A percentile compares a stretch with the other conserved stretches of the same genome.
These are phyloP conservation scores for Poecilia wingei DNA, from an alignment of 2,797 vertebrate genomes.

Conservation along the genomic window DNA sequence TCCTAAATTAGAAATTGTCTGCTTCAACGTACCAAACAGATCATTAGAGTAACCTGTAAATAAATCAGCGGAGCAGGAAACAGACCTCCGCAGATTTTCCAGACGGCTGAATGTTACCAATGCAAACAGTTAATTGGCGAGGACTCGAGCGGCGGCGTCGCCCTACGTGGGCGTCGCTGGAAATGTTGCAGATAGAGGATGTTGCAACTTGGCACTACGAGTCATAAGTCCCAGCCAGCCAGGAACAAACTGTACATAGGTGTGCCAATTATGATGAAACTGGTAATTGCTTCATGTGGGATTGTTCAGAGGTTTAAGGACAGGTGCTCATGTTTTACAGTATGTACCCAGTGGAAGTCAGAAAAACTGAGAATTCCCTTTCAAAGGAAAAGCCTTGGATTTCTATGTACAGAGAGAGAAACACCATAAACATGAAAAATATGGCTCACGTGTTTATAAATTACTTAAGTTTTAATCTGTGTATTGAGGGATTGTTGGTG, in stretches of 20 bases:
- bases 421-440: too few species aligned
- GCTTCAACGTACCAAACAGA: background rate
- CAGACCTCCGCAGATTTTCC: background rate
- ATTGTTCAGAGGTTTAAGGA: background rate
- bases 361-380: background rate
- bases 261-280: background rate
- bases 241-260: background rate
- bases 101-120: background rate
- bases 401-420: background rate
- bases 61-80: background rate
- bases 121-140: background rate
- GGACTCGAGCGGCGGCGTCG: background rate
- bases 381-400: background rate
- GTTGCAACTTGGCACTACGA: background rate
- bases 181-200: background rate
- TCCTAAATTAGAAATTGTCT: background rate
- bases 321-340: conserved; percentile 16
- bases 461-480: background rate
- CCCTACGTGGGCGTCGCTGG: background rate
- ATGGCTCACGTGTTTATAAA: background rate
- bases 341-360: conserved; percentile 3
- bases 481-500: background rate
- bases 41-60: background rate
- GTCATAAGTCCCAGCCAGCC: conserved; percentile 12
- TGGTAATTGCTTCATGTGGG: conserved; percentile 17